A percentile compares a stretch with the other conserved stretches of the same genome.
Evolutionary conservation across 2,888 invertebrate genomes (phyloP).

Genomic region (Caenorhabditis sp.): DNA sequence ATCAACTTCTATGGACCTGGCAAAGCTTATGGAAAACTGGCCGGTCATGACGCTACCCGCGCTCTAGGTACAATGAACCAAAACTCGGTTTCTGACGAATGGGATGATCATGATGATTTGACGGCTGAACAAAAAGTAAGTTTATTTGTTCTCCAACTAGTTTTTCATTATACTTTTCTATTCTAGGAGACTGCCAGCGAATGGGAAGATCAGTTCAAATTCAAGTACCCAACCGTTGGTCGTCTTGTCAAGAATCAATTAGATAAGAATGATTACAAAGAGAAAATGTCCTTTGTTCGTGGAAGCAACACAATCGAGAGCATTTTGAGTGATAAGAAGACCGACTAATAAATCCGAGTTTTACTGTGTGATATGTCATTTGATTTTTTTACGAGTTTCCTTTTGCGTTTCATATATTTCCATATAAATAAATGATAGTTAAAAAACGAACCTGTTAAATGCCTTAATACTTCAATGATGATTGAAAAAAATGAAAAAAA

Average conservation of each 20-base stretch:
- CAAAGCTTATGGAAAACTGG: slow-evolving; percentile 60
- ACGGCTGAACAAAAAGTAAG: slow-evolving; percentile 34
- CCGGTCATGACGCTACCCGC: slow-evolving; percentile 68
- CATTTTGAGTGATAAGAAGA: slow-evolving; percentile 11
- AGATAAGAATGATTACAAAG: slow-evolving; percentile 52
- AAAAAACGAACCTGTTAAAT: not conserved
- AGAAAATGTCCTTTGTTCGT: slow-evolving; percentile 33
- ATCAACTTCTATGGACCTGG: slow-evolving; percentile 66
- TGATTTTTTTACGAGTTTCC: not conserved
- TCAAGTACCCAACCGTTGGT: slow-evolving; percentile 60
- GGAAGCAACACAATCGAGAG: slow-evolving; percentile 22
- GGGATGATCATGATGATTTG: slow-evolving; percentile 61
- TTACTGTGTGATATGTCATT: not conserved
- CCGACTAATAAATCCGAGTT: not conserved
- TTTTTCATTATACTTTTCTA: not conserved
- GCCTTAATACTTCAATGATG: too few species aligned
- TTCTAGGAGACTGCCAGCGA: slow-evolving; percentile 52
- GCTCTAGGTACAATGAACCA: slow-evolving; percentile 65
- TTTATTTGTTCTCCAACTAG: slow-evolving; percentile 12
- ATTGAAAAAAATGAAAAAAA: too few species aligned
- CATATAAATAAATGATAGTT: not conserved
- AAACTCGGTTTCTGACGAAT: slow-evolving; percentile 58
- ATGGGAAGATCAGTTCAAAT: slow-evolving; percentile 56
- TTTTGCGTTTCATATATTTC: not conserved
- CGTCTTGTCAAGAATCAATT: slow-evolving; percentile 54